Base-by-base conservation (phyloP, 23 tunicate species). In the Styela plicata region DNA sequence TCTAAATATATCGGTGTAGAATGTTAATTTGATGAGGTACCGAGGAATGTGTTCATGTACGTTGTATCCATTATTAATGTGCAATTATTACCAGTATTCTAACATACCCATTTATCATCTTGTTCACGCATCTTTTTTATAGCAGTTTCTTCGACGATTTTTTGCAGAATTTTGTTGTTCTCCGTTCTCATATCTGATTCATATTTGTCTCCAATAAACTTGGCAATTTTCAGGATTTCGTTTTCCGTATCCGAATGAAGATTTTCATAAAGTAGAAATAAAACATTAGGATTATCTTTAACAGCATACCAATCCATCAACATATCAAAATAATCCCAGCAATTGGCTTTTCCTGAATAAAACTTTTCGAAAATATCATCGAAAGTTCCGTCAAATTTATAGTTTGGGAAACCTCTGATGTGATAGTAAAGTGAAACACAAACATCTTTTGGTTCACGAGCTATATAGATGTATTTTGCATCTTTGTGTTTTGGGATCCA, bases 391-490 rank as follows among this genome's bases (percentile, higher is more conserved):
- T 19, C 30, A 52, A 23, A 18, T 44, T 34, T 23, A 35, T 84
- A 84, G 7, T n/a, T 0, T 2, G 69, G 34, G 34, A 89, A 84
- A 20, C 88, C 94, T 67, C 29, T 64, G 13, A 34, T 26, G 65
- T 89, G 94, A 34, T 63, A 84, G 61, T 62, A 79, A 23, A 25
- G 81, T 17, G 89, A 89, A 20, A 89, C 88, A 28, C 79, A 24
- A 52, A 71, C 94, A 63, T 89, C 94, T 73, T 89, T 89, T 24
- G 94, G 94, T 62, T 89, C 74, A 35, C 94, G 71, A 1, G 88
- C 64, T 2, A 89, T 67, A 67, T 62, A 79, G 16, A 89, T 57
- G 28, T 89, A 89, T 73, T 85, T 89, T 20, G 94, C 88, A 1
- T 36, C 83, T 26, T 25, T 3, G 63, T 85, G 80, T 29, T 79